phyloP scores from a whole-genome alignment of 2,113 vertebrate species.

The Seriola aureovittata region DNA sequence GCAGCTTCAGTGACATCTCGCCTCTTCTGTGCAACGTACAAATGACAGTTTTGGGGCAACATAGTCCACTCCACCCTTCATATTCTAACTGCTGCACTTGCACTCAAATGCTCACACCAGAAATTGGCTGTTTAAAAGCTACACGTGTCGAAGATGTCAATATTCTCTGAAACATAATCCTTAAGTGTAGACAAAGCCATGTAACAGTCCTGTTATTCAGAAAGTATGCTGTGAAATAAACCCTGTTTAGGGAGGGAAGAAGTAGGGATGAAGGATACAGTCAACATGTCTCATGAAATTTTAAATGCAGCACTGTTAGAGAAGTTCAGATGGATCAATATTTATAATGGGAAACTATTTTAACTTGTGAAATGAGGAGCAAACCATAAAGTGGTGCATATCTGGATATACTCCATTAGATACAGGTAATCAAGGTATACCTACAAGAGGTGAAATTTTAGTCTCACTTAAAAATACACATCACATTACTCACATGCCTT shows the following conservation, averaged over 20 bases:
- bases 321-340: neutral
- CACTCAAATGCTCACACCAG: slow-evolving; percentile 25
- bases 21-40: slow-evolving; percentile 52
- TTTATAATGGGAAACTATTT: neutral
- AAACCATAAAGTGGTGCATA: neutral
- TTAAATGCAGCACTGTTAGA: neutral
- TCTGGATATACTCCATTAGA: too few relatives aligned
- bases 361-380: neutral
- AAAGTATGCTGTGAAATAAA: neutral
- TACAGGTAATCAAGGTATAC: neutral
- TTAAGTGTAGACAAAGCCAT: slow-evolving; percentile 14
- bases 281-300: neutral
- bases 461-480: neutral
- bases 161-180: slow-evolving; percentile 24
- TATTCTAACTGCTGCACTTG: slow-evolving; percentile 50
- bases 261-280: neutral
- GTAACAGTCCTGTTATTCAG: slow-evolving; percentile 16
- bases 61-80: slow-evolving; percentile 50
- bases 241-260: neutral
- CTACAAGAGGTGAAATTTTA: neutral
- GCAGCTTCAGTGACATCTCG: slow-evolving; percentile 54
- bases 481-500: neutral
- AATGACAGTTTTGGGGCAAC: slow-evolving; percentile 79
- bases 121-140: slow-evolving; percentile 55
- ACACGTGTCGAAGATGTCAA: slow-evolving; percentile 39